These are phyloP conservation scores for Tinea semifulvella DNA, from an alignment of 2,888 invertebrate genomes.

Conservation along the genomic window DNA sequence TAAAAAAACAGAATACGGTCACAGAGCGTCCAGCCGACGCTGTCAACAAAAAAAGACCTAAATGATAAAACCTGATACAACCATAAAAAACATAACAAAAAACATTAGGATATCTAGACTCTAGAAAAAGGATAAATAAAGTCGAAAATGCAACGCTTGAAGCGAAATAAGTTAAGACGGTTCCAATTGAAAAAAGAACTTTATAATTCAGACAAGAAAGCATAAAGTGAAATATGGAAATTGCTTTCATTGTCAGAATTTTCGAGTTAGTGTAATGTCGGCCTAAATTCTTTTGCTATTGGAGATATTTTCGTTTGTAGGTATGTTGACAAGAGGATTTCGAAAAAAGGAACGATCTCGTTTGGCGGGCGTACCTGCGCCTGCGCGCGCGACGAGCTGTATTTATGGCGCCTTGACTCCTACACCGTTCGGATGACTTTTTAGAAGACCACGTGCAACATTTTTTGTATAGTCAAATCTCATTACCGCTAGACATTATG, in stretches of 20 bases:
- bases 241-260: slow-evolving; percentile 22
- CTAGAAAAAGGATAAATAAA: slow-evolving; percentile 25
- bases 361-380: slow-evolving; percentile 65
- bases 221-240: slow-evolving; percentile 60
- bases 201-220: slow-evolving; percentile 63
- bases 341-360: slow-evolving; percentile 57
- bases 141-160: slow-evolving; percentile 23
- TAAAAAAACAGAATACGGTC: too few species aligned
- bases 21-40: slow-evolving; percentile 47
- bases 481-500: too few species aligned
- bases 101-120: slow-evolving; percentile 33
- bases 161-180: slow-evolving; percentile 31
- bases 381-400: slow-evolving; percentile 56
- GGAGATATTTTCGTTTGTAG: slow-evolving; percentile 2
- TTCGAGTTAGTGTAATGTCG: not conserved
- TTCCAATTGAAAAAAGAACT: slow-evolving; percentile 42
- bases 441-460: slow-evolving; percentile 44
- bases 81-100: slow-evolving; percentile 34
- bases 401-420: slow-evolving; percentile 54
- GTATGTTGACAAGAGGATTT: slow-evolving; percentile 15
- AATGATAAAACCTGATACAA: slow-evolving; percentile 56
- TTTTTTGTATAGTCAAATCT: slow-evolving; percentile 36
- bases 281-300: slow-evolving; percentile 8
- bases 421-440: slow-evolving; percentile 8
- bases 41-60: slow-evolving; percentile 53